A percentile compares a stretch with the other conserved stretches of the same genome.
phyloP scores from a whole-genome alignment of 2,113 vertebrate genomes.

The Phalacrocorax aristotelis region DNA sequence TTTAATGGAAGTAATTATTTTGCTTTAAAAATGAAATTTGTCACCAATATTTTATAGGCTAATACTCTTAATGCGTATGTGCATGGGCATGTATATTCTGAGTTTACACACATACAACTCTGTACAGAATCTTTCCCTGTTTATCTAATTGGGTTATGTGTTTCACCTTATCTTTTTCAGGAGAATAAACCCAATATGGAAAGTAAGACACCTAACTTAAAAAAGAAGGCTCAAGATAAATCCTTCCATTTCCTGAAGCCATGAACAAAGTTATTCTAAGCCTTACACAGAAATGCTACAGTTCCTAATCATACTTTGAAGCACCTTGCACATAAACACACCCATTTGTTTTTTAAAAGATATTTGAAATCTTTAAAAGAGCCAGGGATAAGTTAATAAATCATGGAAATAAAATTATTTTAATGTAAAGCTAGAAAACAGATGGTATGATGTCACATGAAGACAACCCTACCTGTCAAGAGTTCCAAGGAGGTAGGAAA shows the following conservation, averaged over 20 bases:
- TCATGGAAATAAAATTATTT: not conserved
- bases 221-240: not conserved
- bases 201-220: not conserved
- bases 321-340: not conserved
- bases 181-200: not conserved
- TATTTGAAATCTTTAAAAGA: not conserved
- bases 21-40: not conserved
- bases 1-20: not conserved
- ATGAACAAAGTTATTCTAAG: not conserved
- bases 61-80: not conserved
- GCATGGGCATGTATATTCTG: not conserved
- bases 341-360: not conserved
- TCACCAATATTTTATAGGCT: not conserved
- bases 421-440: not conserved
- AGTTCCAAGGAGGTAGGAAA: not conserved
- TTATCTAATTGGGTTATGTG: not conserved
- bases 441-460: not conserved
- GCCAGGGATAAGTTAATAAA: not conserved
- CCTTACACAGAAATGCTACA: not conserved
- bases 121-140: not conserved
- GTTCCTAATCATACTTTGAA: not conserved
- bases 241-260: not conserved
- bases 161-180: not conserved
- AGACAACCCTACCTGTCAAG: not conserved
- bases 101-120: not conserved